Evolutionary conservation across 1,140 invertebrate species (phyloP).

Genomic region (Drosophila tristis): DNA sequence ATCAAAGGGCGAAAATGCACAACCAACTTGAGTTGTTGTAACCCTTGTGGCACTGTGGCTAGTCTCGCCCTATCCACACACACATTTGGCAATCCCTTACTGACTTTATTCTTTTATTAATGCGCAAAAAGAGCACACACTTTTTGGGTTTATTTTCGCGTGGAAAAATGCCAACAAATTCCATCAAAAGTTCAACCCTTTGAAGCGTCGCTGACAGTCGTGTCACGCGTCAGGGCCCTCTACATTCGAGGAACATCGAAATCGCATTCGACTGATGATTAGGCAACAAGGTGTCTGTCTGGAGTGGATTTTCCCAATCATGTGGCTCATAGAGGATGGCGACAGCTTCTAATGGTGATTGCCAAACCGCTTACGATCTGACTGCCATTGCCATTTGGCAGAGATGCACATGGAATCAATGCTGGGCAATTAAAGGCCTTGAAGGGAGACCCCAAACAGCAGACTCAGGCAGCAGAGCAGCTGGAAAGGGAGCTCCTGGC

Average conservation of each 20-base stretch:
- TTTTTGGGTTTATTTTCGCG: constrained; percentile 40
- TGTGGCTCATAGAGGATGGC: not conserved
- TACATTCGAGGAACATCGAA: constrained; percentile 35
- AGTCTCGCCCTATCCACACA: constrained; percentile 8
- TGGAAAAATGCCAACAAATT: constrained; percentile 71
- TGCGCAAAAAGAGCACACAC: constrained; percentile 44
- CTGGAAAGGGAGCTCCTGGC: not conserved
- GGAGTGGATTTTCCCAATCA: not conserved
- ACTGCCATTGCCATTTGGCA: not conserved
- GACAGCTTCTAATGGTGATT: constrained; percentile 66
- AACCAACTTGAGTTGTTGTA: not conserved
- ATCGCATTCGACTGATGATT: constrained; percentile 56
- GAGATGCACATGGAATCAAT: constrained; percentile 52
- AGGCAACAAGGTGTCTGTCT: constrained; percentile 12
- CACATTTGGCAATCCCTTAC: constrained; percentile 22
- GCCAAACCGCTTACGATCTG: constrained; percentile 72
- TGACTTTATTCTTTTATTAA: constrained; percentile 56
- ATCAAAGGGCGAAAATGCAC: not conserved
- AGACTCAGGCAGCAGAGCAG: too few species aligned
- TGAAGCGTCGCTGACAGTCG: constrained; percentile 40
- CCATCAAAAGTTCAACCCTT: constrained; percentile 75
- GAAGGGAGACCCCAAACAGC: not conserved
- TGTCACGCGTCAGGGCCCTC: constrained; percentile 44
- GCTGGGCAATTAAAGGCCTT: constrained; percentile 60
- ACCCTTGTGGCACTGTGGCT: constrained; percentile 21